Evolutionary conservation across 1,140 invertebrate species (phyloP).

Genomic region (Anastrepha obliqua): DNA sequence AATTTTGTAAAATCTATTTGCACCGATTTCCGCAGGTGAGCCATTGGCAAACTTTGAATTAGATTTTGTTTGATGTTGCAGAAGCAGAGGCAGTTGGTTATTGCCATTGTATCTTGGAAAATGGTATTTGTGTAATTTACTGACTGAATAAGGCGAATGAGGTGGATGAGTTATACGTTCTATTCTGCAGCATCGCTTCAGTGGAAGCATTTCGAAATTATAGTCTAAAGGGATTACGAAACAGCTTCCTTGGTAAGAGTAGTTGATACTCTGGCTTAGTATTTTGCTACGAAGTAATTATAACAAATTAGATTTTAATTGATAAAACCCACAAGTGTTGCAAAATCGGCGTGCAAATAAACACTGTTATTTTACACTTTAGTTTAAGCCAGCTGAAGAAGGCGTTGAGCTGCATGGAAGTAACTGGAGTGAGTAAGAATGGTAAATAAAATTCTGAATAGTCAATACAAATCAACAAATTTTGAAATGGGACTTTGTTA

Average conservation of each 20-base stretch:
- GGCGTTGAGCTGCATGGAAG: no score
- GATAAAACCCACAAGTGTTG: background rate
- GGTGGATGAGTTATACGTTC: no score
- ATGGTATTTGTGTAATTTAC: background rate
- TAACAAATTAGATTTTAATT: conserved; percentile 33
- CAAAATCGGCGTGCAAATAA: background rate
- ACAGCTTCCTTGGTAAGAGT: background rate
- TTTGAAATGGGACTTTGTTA: no score
- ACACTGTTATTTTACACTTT: no score
- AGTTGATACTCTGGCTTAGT: background rate
- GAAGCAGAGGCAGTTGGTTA: background rate
- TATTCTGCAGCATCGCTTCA: background rate
- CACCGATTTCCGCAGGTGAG: conserved; percentile 45
- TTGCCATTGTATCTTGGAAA: background rate
- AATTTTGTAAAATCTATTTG: conserved; percentile 53
- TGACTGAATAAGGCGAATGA: background rate
- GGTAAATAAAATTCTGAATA: no score
- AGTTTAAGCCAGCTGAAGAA: no score
- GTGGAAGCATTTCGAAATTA: background rate
- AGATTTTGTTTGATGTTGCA: background rate
- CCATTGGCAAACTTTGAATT: background rate
- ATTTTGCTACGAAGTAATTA: background rate
- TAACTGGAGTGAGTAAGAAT: no score
- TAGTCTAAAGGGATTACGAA: background rate
- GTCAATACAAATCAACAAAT: no score